Base-by-base conservation (phyloP, 2,888 invertebrate species). In the Drosophila eohydei region DNA sequence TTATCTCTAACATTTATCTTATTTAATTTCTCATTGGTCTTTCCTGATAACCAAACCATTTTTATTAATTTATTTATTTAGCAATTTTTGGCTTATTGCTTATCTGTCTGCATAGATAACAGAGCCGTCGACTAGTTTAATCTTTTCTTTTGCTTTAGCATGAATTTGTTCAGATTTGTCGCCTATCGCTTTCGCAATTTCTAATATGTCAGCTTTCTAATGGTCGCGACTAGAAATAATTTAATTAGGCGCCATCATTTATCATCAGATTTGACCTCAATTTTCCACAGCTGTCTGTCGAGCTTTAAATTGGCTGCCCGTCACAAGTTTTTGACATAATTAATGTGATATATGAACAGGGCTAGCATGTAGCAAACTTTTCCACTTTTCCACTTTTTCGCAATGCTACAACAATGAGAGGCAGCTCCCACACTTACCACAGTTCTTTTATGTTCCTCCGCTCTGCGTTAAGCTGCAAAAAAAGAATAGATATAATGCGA, bases 341-440 rank as follows among this genome's bases (percentile, higher is more conserved):
- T 72, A 68, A 58, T 68, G 41, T 52, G 57, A 78, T 68, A 61
- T 73, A 61, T 65, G 50, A 51, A 54, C 64, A 43, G 50, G 32
- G 32, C 50, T 7, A 32, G 32, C 21, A 64, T 38, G 36, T 14
- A 14, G 8, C 38, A 54, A 50, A 38, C 8, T 55, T 50, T 46
- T 48, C n/a, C 32, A 32, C 38, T 69, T 67, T 58, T 51, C 32
- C 34, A 8, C 14, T 36, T 26, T 26, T 14, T 30, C 48, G n/a
- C 28, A 44, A 12, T 28, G n/a, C 38, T 41, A 46, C 51, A 48
- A 21, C 41, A 46, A 48, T 62, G 55, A 63, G 59, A 63, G 51
- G 60, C 51, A 30, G 32, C 36, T 30, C 4, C 50, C 50, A 41
- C 34, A 71, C 83, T 82, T 65, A 76, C 82, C 85, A 67, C 76